Evolutionary conservation across 92 coral and sea anemone genomes (phyloP), one percentile per base, ranked within the genome.

Genomic region (Muricea muricata): DNA sequence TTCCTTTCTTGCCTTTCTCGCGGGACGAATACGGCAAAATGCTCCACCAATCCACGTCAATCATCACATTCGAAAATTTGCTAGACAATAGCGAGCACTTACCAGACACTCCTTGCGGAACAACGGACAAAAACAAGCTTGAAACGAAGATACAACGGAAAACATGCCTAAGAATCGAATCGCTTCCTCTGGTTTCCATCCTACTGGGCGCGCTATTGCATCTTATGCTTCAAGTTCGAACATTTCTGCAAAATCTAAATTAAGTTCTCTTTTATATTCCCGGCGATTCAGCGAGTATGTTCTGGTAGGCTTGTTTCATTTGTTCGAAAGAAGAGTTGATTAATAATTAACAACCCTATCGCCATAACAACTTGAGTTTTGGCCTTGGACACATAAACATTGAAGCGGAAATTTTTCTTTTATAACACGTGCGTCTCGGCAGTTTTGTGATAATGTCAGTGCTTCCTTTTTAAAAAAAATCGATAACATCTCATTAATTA

Each of bases 1-100:
- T 72, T 21, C 39, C 29, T 6, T 37, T 70, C 21, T 50, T 26
- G 4, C 26, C 61, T 7, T 28, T 13, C 1, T 0, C 10, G 18
- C 15, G 30, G 8, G 37, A 10, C 0, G 79, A 45, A 46, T 73
- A 73, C 8, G 79, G 79, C 31, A 6, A 46, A 24, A 73, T 35
- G 25, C 61, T 39, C 79, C 79, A 73, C 79, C 79, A 73, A 9
- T 73, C 57, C 10, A 40, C 79, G 18, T 41, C 10, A 1, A 73
- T 39, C 12, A 42, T 61, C 37, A 73, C 33, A 8, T 24, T 21
- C 11, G 79, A 42, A 21, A 7, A n/a, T n/a, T n/a, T n/a, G n/a
- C n/a, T n/a, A n/a, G n/a, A 14, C 8, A 73, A 28, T 2, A 42
- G 60, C 0, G 79, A 41, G 46, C 79, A 73, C n/a, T 42, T 24